These are phyloP conservation scores for Hirtodrosophila cameraria DNA, from an alignment of 2,888 invertebrate genomes.

Conservation along the genomic window DNA sequence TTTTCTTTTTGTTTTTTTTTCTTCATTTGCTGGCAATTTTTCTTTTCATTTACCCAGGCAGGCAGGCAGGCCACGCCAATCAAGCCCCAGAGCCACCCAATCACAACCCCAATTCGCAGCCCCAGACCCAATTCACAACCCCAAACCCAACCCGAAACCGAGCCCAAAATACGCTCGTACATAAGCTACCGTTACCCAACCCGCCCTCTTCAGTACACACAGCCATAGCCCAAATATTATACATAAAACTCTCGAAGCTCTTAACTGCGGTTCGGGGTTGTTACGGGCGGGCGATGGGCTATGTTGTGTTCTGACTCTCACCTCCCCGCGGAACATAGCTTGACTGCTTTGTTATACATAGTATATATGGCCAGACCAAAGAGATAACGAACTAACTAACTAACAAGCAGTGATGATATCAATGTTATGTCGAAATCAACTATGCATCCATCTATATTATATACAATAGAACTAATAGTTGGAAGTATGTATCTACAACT, in stretches of 20 bases:
- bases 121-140: conserved; percentile 2
- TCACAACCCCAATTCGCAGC: conserved; percentile 1
- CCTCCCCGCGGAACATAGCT: no score
- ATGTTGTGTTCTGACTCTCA: no score
- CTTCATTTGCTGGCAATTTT: conserved; percentile 70
- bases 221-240: conserved; percentile 48
- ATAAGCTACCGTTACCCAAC: conserved; percentile 30
- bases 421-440: conserved; percentile 34
- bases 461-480: no score
- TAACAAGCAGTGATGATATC: conserved; percentile 64
- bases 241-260: conserved; percentile 53
- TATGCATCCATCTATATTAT: no score
- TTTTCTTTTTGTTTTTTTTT: conserved; percentile 22
- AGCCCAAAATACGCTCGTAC: conserved; percentile 14
- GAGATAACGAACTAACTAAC: conserved; percentile 74
- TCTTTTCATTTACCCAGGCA: conserved; percentile 66
- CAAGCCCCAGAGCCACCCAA: conserved; percentile 45
- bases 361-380: conserved; percentile 14
- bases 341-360: conserved; percentile 4
- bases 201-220: background rate
- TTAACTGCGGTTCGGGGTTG: background rate
- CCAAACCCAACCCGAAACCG: background rate
- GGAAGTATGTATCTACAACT: no score
- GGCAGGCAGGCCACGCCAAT: conserved; percentile 58
- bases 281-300: conserved; percentile 3